Base-by-base conservation (phyloP, 2,797 vertebrate species). In the Muraenolepis orangiensis region DNA sequence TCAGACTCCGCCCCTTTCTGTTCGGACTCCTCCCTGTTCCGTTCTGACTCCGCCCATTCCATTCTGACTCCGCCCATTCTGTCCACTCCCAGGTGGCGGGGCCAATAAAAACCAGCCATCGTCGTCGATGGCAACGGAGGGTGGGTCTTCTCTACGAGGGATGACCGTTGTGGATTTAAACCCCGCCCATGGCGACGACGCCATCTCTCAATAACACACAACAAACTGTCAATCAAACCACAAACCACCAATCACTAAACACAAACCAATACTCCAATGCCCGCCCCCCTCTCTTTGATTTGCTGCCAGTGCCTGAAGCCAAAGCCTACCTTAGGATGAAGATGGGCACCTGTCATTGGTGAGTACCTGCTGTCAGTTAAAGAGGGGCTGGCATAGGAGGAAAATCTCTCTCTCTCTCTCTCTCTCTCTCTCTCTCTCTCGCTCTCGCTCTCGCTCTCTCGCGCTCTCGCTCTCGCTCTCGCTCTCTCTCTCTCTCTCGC, bases 131-230 rank as follows among this genome's bases (percentile, higher is more conserved):
- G 76, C 66, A 12, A 12, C 78, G n/a, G 90, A 74, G 80, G 92
- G n/a, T 79, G 92, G 88, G 30, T 83, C 89, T 18, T 85, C 93
- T 12, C 75, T 86, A 18, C 92, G 89, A 82, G 94, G 93, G 4
- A 95, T 92, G 20, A 94, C 93, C 0, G 90, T 93, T 8, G 91
- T 94, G 67, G 95, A 95, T 74, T 86, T 95, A 77, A 94, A 94
- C 74, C 91, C 90, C 5, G 85, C 92, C 29, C 90, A 90, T 0
- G 92, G 93, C 1, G 91, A 93, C 0, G 94, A 95, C 3, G 82
- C 87, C 26, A 83, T 93, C 74, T 94, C 94, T 42, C 94, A 95
- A 92, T 87, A 94, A 92, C 93, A 89, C 81, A 92, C 81, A 73
- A 85, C 30, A 68, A 84, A 81, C 81, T 80, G 73, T 81, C 76